Base-by-base conservation (phyloP, 2,888 invertebrate genomes). In the Argyresthia albistria region DNA sequence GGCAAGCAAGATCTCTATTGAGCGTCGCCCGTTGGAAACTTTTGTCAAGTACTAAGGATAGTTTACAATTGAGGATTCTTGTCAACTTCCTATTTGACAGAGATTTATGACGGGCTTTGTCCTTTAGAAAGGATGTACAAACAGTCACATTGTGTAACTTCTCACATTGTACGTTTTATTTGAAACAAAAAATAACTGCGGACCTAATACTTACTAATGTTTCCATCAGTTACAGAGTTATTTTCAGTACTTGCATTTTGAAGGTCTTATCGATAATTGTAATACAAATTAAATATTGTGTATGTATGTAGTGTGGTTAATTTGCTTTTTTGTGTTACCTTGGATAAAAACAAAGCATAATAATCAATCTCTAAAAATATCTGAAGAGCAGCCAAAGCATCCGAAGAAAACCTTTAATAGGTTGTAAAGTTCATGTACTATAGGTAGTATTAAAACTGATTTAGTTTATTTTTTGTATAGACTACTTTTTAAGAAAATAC, bases 321-420 rank as follows among this genome's bases (percentile, higher is more conserved):
- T 8, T 45, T 45, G 16, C 6, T 15, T 15, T n/a, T 9, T 10
- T 15, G 8, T 45, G 12, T 14, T 9, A 45, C n/a, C 4, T 15
- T 45, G 15, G 12, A 8, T 45, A 15, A 16, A 16, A 14, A 45
- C 16, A 39, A 10, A 15, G 16, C 45, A 39, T 45, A 15, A 45
- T 45, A 45, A 45, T 45, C 14, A 45, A 45, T 14, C 45, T 45
- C 46, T n/a, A 4, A 47, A 66, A 66, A 66, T 66, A n/a, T 16
- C 35, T 65, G 62, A 75, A 69, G 68, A 75, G 74, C 73, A 76
- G 78, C 86, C 84, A 86, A 84, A 86, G 83, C 74, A 80, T 77
- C 71, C 72, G 76, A 76, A 79, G 80, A 52, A 14, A 45, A 76
- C 71, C 64, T 70, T 75, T 64, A 68, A 73, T 80, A 80, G 76